Base-by-base conservation (phyloP, 2,888 invertebrate species). In the Heliconius aoede region DNA sequence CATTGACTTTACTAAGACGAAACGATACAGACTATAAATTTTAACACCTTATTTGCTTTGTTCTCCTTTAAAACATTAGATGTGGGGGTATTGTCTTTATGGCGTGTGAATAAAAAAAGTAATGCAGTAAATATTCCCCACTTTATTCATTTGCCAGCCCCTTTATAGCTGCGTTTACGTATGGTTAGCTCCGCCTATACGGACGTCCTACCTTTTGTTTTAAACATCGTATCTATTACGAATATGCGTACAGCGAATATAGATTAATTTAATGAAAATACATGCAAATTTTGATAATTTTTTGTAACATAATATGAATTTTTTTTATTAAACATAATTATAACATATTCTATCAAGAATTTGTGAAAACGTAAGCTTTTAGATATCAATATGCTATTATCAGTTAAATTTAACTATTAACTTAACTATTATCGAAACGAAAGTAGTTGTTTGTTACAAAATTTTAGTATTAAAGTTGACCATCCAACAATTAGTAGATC, bases 401-500 rank as follows among this genome's bases (percentile, higher is more conserved):
- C 32, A 64, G 32, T 13, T 64, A 64, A 64, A 64, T 32, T 62
- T 28, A 30, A 55, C 28, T 51, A 21, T 68, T 40, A 36, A 68
- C 55, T 3, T n/a, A 68, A 55, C 46, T 46, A 46, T 46, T 46
- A 46, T 46, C 18, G 18, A 21, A 46, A 24, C 32, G 46, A 30
- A n/a, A n/a, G n/a, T 75, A 73, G 75, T 77, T 79, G 77, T 75
- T 77, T 79, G 77, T 77, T 78, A 72, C 69, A 78, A 73, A 84
- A 84, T 90, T 87, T 88, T 88, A 88, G 88, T 89, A 84, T 75
- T 76, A 84, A 89, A 89, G 87, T 91, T 87, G 82, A 84, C 84
- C 87, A 86, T 90, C 89, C 88, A 90, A 87, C 90, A 90, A 92
- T 92, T 91, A 90, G 89, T 89, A 86, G 89, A 90, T 90, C 88